Conservation (phyloP, 1,140 invertebrate genomes). For the Copidosoma floridanum region DNA sequence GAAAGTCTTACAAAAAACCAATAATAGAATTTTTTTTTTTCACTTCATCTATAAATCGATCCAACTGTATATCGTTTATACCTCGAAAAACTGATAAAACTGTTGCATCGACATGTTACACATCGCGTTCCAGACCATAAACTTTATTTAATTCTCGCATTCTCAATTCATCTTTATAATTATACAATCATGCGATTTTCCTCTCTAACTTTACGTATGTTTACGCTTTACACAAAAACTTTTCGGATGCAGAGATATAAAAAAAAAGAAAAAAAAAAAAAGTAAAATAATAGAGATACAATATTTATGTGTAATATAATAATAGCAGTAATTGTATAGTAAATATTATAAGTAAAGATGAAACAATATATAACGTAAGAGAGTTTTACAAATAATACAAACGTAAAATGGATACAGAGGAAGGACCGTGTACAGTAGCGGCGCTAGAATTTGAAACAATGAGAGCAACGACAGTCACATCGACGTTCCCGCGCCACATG, state of each 20-base stretch:
- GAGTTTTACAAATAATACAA: no score
- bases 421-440: conserved; percentile 31
- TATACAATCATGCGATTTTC: neutral
- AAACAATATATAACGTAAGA: no score
- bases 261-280: conserved; percentile 10
- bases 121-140: no score
- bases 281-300: no score
- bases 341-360: no score
- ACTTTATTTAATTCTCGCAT: no score
- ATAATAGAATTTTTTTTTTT: neutral
- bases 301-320: neutral
- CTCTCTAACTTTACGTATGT: neutral
- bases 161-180: no score
- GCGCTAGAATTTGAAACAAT: conserved; percentile 15
- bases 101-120: no score
- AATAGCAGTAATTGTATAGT: conserved; percentile 15
- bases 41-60: neutral
- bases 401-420: no score
- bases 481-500: conserved; percentile 24
- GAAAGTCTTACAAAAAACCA: no score
- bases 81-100: no score
- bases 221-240: neutral
- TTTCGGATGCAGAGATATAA: neutral
- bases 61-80: neutral
- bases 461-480: neutral